Evolutionary conservation across 2,113 vertebrate species (phyloP).

Genomic region (Holacanthus passer): DNA sequence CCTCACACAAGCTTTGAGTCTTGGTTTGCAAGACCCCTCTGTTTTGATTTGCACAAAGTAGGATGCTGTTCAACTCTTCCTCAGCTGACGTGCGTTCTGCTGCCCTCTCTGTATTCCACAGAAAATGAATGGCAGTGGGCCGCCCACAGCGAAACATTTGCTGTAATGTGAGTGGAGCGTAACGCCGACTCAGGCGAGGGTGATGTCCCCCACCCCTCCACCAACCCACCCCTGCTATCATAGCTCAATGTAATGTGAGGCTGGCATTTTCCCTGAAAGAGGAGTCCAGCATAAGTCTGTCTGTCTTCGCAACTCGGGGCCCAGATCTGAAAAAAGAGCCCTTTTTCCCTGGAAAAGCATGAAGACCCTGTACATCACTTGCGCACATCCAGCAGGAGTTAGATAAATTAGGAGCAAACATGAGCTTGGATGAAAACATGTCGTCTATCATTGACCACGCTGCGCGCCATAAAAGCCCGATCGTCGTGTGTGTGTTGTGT

Average conservation of each 20-base stretch:
- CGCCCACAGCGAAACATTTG: conserved; percentile 65
- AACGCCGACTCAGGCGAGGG: conserved; percentile 61
- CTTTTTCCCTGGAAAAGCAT: conserved; percentile 50
- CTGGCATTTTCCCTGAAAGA: conserved; percentile 57
- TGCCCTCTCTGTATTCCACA: conserved; percentile 41
- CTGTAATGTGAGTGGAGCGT: conserved; percentile 71
- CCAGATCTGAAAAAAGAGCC: conserved; percentile 50
- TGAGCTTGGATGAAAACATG: conserved; percentile 49
- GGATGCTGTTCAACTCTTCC: conserved; percentile 52
- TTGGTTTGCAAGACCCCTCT: background rate
- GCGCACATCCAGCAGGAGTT: conserved; percentile 16
- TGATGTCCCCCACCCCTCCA: background rate
- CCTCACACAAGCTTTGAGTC: conserved; percentile 29
- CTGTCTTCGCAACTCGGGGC: conserved; percentile 62
- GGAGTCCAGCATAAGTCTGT: conserved; percentile 58
- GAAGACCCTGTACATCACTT: conserved; percentile 36
- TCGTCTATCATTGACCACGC: conserved; percentile 20
- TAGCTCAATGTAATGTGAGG: conserved; percentile 63
- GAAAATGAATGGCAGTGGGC: conserved; percentile 64
- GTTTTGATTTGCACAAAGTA: conserved; percentile 56
- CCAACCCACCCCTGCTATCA: conserved; percentile 44
- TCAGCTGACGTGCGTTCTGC: conserved; percentile 33
- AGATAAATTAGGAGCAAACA: conserved; percentile 52
- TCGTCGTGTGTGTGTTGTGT: background rate
- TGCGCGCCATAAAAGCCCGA: conserved; percentile 4